Evolutionary conservation across 2,888 invertebrate species (phyloP), one percentile per base, ranked within the genome.

Genomic region (Adelphocoris suturalis): DNA sequence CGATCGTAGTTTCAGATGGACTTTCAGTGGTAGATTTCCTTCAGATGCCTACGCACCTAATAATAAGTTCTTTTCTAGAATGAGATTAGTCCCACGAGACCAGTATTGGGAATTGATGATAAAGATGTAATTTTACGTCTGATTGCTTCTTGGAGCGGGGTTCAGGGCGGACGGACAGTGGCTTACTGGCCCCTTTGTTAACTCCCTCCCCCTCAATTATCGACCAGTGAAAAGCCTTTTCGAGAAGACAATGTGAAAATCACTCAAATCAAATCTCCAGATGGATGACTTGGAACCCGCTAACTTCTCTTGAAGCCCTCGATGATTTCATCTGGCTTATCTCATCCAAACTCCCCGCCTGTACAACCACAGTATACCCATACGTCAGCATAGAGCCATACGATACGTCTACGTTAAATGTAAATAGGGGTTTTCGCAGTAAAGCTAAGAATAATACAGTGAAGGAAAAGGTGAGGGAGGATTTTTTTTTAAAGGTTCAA

Each of bases 181-280:
- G 13, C 28, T 75, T 75, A 75, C 23, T 75, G 16, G 75, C 3
- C 37, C 23, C 23, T 75, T 19, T 19, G 23, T 27, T 19, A 75
- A 19, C 75, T 19, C 12, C n/a, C 75, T 19, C 19, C 28, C 14
- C 27, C 76, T 4, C n/a, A 76, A 46, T 76, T 76, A 76, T 76
- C 76, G 76, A 76, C n/a, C 28, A 3, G 1, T 12, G 23, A 2
- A 52, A 16, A 27, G 28, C 76, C 76, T 48, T 46, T 52, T 46
- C 82, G 82, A 19, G 23, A 82, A 52, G 52, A 82, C 82, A 82
- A 82, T 82, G 82, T 19, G 82, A 82, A 82, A 82, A 82, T 82
- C 82, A 82, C 82, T 52, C 48, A 82, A 82, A 82, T 48, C 48
- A 52, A 82, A 82, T 82, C 48, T 9, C 14, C 46, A 48, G 82